A percentile compares a stretch with the other conserved stretches of the same genome.
phyloP scores from a whole-genome alignment of 2,797 vertebrate genomes.

The Anguilla marmorata region DNA sequence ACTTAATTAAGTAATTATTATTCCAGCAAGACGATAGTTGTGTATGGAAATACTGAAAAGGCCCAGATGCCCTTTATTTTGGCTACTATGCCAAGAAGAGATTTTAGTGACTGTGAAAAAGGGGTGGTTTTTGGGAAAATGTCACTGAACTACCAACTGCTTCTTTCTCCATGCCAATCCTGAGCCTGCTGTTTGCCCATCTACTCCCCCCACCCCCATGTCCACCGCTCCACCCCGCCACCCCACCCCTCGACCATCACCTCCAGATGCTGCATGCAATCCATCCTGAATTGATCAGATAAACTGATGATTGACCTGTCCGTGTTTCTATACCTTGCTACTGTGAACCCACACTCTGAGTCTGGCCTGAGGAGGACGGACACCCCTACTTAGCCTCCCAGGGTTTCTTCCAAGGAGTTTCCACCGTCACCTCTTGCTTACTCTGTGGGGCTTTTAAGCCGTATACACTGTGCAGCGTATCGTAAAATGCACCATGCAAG shows the following conservation, averaged over 20 bases:
- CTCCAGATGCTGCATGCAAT: too few relatives aligned
- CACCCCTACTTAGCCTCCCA: too few relatives aligned
- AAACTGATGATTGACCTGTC: too few relatives aligned
- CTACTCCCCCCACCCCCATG: too few relatives aligned
- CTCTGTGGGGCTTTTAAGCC: neutral
- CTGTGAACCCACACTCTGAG: too few relatives aligned
- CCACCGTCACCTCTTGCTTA: neutral
- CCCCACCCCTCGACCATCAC: too few relatives aligned
- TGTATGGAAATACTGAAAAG: neutral
- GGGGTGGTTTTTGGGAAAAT: neutral
- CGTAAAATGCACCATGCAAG: neutral
- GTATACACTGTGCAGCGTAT: neutral
- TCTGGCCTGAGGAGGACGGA: too few relatives aligned
- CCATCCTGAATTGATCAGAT: too few relatives aligned
- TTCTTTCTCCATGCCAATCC: neutral
- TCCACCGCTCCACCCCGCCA: too few relatives aligned
- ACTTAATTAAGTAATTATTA: neutral
- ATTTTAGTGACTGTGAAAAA: neutral
- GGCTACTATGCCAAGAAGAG: neutral
- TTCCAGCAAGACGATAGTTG: neutral
- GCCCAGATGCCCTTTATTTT: neutral
- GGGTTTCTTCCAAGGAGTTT: too few relatives aligned
- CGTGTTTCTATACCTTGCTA: too few relatives aligned
- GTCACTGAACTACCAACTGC: neutral
- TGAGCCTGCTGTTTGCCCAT: neutral